Evolutionary conservation across 1,140 invertebrate species (phyloP).

Genomic region (Aphis craccivora): DNA sequence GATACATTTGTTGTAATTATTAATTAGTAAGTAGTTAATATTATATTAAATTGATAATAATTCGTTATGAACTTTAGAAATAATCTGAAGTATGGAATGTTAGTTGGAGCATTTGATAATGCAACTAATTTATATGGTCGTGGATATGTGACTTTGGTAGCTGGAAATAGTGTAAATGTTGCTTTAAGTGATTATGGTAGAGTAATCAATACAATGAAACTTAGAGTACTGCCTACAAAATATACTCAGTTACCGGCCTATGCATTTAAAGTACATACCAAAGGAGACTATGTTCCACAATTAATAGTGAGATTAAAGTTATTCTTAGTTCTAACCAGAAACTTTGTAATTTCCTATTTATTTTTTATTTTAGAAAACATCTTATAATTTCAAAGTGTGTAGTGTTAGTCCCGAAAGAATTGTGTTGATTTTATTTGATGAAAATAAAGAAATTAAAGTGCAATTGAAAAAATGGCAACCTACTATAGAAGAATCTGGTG

Average conservation of each 20-base stretch:
- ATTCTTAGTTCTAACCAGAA: background rate
- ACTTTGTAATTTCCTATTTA: background rate
- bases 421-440: slow-evolving; percentile 26
- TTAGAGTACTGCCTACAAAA: background rate
- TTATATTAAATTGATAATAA: background rate
- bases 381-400: background rate
- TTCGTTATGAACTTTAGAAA: background rate
- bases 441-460: slow-evolving; percentile 31
- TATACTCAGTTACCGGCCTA: background rate
- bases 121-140: slow-evolving; percentile 31
- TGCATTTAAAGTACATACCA: slow-evolving; percentile 45
- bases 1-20: background rate
- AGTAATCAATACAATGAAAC: slow-evolving; percentile 37
- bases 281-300: slow-evolving; percentile 33
- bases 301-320: slow-evolving; percentile 6
- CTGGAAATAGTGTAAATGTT: slow-evolving; percentile 44
- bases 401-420: slow-evolving; percentile 16
- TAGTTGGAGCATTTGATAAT: slow-evolving; percentile 39
- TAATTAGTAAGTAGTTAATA: background rate
- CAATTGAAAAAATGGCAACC: slow-evolving; percentile 49
- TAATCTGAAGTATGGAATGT: slow-evolving; percentile 20
- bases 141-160: slow-evolving; percentile 41
- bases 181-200: slow-evolving; percentile 40
- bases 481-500: slow-evolving; percentile 50
- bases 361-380: slow-evolving; percentile 37